These are phyloP conservation scores for Platanista minor DNA, from an alignment of 2,113 vertebrate species.

Conservation along the genomic window DNA sequence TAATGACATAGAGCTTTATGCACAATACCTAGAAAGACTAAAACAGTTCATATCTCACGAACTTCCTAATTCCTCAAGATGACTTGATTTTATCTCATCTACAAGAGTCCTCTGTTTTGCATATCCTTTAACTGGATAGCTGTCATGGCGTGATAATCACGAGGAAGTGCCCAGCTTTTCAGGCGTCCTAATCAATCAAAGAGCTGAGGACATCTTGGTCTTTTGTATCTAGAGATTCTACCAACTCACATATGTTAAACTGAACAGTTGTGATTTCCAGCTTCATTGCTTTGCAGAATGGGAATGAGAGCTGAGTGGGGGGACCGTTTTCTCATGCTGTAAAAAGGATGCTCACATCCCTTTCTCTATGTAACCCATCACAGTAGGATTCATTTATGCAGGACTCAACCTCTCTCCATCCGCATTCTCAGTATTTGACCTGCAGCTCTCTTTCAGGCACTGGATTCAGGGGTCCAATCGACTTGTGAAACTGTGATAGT, in stretches of 20 bases:
- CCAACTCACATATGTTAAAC: conserved; percentile 79
- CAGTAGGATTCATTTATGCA: conserved; percentile 40
- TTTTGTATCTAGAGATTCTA: conserved; percentile 84
- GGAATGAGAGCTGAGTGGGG: conserved; percentile 63
- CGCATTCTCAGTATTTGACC: conserved; percentile 52
- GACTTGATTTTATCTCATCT: conserved; percentile 76
- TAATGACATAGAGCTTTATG: conserved; percentile 98
- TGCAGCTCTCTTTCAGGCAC: conserved; percentile 49
- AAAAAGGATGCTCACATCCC: conserved; percentile 41
- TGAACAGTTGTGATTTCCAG: conserved; percentile 72
- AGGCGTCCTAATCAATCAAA: conserved; percentile 74
- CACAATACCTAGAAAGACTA: conserved; percentile 95
- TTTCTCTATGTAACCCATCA: conserved; percentile 49
- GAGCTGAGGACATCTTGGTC: conserved; percentile 79
- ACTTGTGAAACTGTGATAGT: conserved; percentile 78
- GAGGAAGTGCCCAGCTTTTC: conserved; percentile 69
- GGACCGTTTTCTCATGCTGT: conserved; percentile 68
- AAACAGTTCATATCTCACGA: conserved; percentile 97
- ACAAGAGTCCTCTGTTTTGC: conserved; percentile 79
- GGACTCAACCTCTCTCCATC: conserved; percentile 15
- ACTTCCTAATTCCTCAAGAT: conserved; percentile 90
- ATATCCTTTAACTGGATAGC: conserved; percentile 83
- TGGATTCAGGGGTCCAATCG: conserved; percentile 56
- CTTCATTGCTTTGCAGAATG: conserved; percentile 59
- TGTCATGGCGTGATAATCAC: conserved; percentile 72